Evolutionary conservation across 2,797 vertebrate species (phyloP), one percentile per base, ranked within the genome.

Genomic region (Sebastes variabilis): DNA sequence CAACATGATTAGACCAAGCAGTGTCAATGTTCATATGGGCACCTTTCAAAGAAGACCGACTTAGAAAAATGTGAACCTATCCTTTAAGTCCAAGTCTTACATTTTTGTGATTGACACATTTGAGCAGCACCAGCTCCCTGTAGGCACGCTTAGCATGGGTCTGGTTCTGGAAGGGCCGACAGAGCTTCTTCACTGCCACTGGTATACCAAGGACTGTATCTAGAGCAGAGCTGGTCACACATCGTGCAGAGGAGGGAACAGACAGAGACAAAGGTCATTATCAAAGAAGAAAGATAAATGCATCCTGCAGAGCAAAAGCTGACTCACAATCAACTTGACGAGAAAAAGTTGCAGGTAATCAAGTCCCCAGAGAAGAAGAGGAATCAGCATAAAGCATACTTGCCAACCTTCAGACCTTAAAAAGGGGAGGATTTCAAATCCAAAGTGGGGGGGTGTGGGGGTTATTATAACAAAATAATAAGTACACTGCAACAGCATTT

Each of bases 51-150:
- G 3, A 22, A 27, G 8, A 42, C 3, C 22, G 1, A 56, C 30
- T 68, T 30, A 20, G 8, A 32, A 64, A 65, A 24, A 34, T 4
- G 24, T 10, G 3, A 73, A 52, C 8, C 42, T 9, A 46, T 46
- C 14, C 12, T 24, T 66, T 56, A 75, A 29, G 24, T 59, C 0
- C 8, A 2, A 58, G 49, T 93, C 97, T 95, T 95, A 99, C 98
- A 86, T 99, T 99, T 96, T 99, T 99, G 96, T 99, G 98, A 94
- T 99, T 98, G 95, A 99, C 98, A 91, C 98, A 99, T 94, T 99
- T 99, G 69, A 99, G 94, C 83, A 99, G 97, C 91, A 99, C 98
- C 77, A 99, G 96, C 87, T 99, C 98, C 85, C 98, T 97, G 94
- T 99, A 99, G 80, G 98, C 98, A 66, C 98, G 97, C 82, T 99